phyloP scores from a whole-genome alignment of 2,113 vertebrate genomes.

The Scomber scombrus region DNA sequence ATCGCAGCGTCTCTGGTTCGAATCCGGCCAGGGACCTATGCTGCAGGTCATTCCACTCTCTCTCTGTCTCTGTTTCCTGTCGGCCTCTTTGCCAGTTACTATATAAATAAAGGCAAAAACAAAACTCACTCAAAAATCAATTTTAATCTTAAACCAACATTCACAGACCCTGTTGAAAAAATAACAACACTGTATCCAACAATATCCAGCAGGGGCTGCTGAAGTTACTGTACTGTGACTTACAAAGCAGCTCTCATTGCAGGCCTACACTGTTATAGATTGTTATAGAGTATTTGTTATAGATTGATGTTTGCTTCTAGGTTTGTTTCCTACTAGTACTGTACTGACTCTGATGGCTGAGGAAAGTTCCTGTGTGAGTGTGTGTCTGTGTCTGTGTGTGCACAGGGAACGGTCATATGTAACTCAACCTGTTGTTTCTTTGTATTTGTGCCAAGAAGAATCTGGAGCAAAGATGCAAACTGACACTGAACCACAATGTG shows the following conservation, averaged over 20 bases:
- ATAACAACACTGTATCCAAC: not conserved
- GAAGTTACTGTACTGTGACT: not conserved
- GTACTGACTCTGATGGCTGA: not conserved
- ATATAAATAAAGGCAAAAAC: too few relatives aligned
- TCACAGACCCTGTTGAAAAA: too few relatives aligned
- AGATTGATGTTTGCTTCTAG: not conserved
- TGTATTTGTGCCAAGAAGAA: constrained; percentile 57
- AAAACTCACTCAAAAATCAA: too few relatives aligned
- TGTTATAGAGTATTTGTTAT: not conserved
- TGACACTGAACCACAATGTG: constrained; percentile 68
- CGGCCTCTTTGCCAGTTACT: too few relatives aligned
- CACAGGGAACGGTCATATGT: not conserved
- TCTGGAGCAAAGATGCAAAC: constrained; percentile 67
- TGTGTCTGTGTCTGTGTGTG: not conserved
- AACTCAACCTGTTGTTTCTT: constrained; percentile 7
- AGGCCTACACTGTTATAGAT: too few relatives aligned
- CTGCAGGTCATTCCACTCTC: too few relatives aligned
- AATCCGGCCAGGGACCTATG: too few relatives aligned
- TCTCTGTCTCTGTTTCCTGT: not conserved
- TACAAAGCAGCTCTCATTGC: not conserved
- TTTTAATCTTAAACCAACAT: too few relatives aligned
- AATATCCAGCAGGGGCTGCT: constrained; percentile 69
- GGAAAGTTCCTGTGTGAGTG: not conserved
- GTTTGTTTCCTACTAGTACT: not conserved
- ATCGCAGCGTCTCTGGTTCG: too few relatives aligned